Percentiles rank a stretch among this genome's conserved stretches.
Evolutionary conservation across 2,797 vertebrate species (phyloP).

Genomic region (Peromyscus attwateri): DNA sequence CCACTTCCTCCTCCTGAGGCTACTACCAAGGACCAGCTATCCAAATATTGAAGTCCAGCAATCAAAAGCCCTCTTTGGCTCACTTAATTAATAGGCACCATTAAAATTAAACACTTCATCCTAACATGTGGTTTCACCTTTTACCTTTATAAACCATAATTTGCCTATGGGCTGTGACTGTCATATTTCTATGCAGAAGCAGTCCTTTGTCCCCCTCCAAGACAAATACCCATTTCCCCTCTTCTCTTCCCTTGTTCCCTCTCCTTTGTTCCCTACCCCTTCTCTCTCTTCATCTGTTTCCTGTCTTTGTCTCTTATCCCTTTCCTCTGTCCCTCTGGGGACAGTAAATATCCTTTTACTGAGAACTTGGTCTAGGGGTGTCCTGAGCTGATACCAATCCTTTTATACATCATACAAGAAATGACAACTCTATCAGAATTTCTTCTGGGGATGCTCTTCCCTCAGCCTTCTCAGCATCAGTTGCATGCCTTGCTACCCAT

Average conservation of each 20-base stretch:
- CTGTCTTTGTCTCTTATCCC: not conserved
- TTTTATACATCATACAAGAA: not conserved
- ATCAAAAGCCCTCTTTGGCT: not conserved
- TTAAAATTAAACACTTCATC: not conserved
- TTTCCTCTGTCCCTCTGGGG: not conserved
- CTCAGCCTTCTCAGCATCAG: not conserved
- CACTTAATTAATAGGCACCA: not conserved
- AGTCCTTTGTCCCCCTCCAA: not conserved
- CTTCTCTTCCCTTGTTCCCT: not conserved
- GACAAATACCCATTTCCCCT: not conserved
- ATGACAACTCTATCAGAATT: not conserved
- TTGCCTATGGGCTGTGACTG: not conserved
- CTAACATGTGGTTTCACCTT: not conserved
- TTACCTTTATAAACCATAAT: not conserved
- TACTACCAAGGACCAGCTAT: not conserved
- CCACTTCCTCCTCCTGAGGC: not conserved
- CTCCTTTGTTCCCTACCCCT: not conserved
- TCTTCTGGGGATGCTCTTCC: not conserved
- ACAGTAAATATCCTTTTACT: not conserved
- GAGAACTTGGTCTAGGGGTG: not conserved
- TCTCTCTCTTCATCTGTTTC: not conserved
- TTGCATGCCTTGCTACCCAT: not conserved
- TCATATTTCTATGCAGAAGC: not conserved
- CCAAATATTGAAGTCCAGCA: not conserved
- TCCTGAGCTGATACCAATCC: not conserved